Base-by-base conservation (phyloP, 1,140 invertebrate genomes). In the Brachionus koreanus region DNA sequence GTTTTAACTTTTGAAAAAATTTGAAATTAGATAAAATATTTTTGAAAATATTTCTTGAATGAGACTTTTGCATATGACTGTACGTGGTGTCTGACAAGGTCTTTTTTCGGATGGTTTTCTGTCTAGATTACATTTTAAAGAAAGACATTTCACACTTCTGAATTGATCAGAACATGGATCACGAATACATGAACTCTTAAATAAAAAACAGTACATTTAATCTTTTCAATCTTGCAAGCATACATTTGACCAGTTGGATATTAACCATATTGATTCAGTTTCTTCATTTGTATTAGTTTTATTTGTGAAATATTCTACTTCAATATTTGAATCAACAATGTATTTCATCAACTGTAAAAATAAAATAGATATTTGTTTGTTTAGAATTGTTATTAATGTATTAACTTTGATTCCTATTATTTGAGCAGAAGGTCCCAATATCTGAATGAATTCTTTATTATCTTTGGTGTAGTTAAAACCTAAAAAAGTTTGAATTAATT, bases 241-340 rank as follows among this genome's bases (percentile, higher is more conserved):
- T 69, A 69, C 65, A 39, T 69, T 69, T 39, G 65, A 69, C 65
- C 65, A 69, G 4, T 69, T 33, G 4, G 65, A 42, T n/a, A 69
- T 2, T 69, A 37, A 7, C 65, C 65, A 69, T 25, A 65, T 6
- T 29, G 61, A 65, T 65, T 69, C 65, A n/a, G n/a, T 37, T 42
- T 42, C 6, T 37, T 37, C 10, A 0, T 35, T 37, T 12, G 12
- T 1, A 2, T 69, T 16, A 69, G 0, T 16, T 39, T 69, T 69
- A 16, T 69, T 69, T 19, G 9, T 69, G 65, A 39, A 69, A 39
- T 69, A 69, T 69, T 69, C 33, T 6, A 69, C 10, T 37, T 69
- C 16, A 19, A 69, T 10, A 42, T 42, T 39, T 16, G 65, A 69
- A 7, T 69, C 37, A 19, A 7, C n/a, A 5, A 12, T n/a, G 7